A percentile compares a stretch with the other conserved stretches of the same genome.
These are phyloP conservation scores for Pogona vitticeps DNA, from an alignment of 2,113 vertebrate species.

Conservation along the genomic window DNA sequence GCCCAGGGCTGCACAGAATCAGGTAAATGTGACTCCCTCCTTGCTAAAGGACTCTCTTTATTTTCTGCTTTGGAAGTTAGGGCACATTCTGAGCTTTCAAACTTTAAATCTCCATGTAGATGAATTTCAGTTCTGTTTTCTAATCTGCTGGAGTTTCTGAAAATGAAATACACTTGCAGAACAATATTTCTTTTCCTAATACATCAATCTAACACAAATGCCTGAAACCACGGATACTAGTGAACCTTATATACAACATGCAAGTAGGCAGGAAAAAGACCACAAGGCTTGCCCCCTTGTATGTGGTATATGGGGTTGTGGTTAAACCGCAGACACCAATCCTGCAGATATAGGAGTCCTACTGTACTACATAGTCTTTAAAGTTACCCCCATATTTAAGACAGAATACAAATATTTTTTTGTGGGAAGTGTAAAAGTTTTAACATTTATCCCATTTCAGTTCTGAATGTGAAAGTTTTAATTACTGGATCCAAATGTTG, in stretches of 20 bases:
- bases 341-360: no score
- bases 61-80: not conserved
- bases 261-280: no score
- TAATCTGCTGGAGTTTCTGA: not conserved
- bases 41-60: not conserved
- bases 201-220: not conserved
- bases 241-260: no score
- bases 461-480: not conserved
- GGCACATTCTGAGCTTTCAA: not conserved
- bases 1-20: slow-evolving; percentile 65
- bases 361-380: not conserved
- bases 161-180: not conserved
- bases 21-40: slow-evolving; percentile 62
- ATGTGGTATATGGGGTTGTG: no score
- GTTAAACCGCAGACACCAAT: no score
- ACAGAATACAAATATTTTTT: not conserved
- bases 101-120: not conserved
- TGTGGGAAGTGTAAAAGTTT: not conserved
- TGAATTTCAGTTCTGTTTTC: not conserved
- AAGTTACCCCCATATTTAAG: not conserved
- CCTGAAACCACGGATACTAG: no score
- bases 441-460: not conserved
- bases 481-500: not conserved
- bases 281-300: no score
- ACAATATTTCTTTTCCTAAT: not conserved